These are phyloP conservation scores for Abrostola tripartita DNA, from an alignment of 2,888 invertebrate genomes.

Conservation along the genomic window DNA sequence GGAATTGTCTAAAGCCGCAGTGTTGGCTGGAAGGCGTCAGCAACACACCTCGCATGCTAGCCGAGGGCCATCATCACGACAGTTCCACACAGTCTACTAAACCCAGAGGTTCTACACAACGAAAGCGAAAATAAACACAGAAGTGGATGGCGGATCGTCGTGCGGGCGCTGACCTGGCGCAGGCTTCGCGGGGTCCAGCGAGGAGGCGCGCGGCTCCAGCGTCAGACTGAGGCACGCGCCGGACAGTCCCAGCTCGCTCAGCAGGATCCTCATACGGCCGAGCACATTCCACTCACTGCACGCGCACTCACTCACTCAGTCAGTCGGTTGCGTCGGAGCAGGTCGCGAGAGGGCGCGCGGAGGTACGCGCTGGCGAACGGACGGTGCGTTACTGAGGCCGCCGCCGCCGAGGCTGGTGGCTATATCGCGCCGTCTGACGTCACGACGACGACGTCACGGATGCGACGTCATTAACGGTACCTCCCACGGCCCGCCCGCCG, in stretches of 20 bases:
- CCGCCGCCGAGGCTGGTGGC: conserved; percentile 86
- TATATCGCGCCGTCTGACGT: conserved; percentile 88
- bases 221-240: conserved; percentile 87
- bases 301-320: conserved; percentile 86
- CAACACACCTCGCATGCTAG: conserved; percentile 88
- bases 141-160: conserved; percentile 81
- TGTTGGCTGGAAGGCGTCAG: conserved; percentile 87
- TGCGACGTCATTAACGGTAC: conserved; percentile 88
- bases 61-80: conserved; percentile 87
- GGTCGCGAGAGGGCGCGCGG: conserved; percentile 79
- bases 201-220: conserved; percentile 85
- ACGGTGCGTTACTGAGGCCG: conserved; percentile 88
- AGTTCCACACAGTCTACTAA: conserved; percentile 86
- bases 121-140: conserved; percentile 88
- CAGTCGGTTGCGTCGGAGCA: conserved; percentile 72
- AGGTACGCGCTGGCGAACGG: conserved; percentile 84
- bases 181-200: conserved; percentile 84
- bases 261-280: conserved; percentile 88
- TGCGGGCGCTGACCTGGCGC: conserved; percentile 88
- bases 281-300: conserved; percentile 88
- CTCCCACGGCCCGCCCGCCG: conserved; percentile 87
- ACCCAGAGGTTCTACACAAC: conserved; percentile 87
- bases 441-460: conserved; percentile 82
- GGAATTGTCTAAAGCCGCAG: conserved; percentile 85
- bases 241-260: conserved; percentile 87